Percentiles rank a stretch among this genome's conserved stretches.
phyloP scores from a whole-genome alignment of 2,113 vertebrate species.

The Aegotheles bennettii region DNA sequence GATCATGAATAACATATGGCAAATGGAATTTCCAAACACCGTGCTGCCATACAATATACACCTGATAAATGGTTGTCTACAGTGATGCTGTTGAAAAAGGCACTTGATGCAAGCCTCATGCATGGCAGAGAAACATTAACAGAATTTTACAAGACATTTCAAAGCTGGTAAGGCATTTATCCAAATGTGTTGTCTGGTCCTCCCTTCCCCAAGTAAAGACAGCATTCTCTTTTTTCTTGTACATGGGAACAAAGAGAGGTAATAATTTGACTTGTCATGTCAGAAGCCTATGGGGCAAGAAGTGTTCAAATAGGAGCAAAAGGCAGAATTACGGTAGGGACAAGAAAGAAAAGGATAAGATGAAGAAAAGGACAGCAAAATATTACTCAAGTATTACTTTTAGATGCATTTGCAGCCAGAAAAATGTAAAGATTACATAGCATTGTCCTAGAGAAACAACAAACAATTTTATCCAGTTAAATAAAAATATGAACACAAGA shows the following conservation, averaged over 20 bases:
- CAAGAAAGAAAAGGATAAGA: not conserved
- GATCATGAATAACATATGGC: slow-evolving; percentile 77
- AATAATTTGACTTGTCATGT: not conserved
- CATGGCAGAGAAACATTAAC: slow-evolving; percentile 24
- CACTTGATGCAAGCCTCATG: slow-evolving; percentile 65
- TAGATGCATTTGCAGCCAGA: not conserved
- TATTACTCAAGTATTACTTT: not conserved
- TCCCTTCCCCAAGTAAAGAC: not conserved
- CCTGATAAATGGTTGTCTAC: slow-evolving; percentile 78
- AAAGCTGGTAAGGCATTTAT: slow-evolving; percentile 17
- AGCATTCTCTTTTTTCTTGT: not conserved
- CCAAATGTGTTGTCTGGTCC: not conserved
- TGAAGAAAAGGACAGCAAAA: not conserved
- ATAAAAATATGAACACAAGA: not conserved
- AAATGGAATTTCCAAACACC: slow-evolving; percentile 83
- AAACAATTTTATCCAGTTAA: not conserved
- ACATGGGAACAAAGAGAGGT: not conserved
- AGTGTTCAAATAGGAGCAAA: not conserved
- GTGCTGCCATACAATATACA: slow-evolving; percentile 71
- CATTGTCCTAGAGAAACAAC: not conserved
- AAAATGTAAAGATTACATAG: not conserved
- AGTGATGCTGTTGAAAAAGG: slow-evolving; percentile 64
- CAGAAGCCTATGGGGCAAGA: not conserved
- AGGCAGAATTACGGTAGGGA: not conserved
- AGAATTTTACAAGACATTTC: slow-evolving; percentile 21